These are phyloP conservation scores for Saccopteryx leptura DNA, from an alignment of 2,113 vertebrate species.

Conservation along the genomic window DNA sequence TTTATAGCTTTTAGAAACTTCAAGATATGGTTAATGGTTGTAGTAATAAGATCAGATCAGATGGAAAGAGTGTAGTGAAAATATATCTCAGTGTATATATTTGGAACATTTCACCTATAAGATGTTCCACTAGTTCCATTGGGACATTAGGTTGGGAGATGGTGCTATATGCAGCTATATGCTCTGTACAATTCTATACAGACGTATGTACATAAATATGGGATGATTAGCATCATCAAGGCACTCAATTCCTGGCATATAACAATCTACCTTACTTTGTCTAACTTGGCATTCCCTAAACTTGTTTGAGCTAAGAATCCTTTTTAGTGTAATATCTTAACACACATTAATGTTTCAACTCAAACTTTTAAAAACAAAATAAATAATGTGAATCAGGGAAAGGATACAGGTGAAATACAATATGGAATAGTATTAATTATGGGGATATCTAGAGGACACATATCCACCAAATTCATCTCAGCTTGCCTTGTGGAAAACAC, in stretches of 20 bases:
- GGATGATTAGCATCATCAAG: background rate
- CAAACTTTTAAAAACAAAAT: slow-evolving; percentile 14
- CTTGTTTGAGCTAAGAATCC: background rate
- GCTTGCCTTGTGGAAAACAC: background rate
- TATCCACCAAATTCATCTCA: background rate
- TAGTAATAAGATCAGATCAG: background rate
- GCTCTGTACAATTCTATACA: background rate
- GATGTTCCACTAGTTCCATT: background rate
- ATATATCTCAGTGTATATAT: background rate
- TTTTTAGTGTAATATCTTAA: background rate
- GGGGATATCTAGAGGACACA: background rate
- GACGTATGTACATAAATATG: background rate
- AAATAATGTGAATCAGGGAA: background rate
- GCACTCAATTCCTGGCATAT: background rate
- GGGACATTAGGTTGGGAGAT: background rate
- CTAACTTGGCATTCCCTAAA: slow-evolving; percentile 19
- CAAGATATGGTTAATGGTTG: background rate
- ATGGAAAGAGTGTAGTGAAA: background rate
- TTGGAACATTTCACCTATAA: background rate
- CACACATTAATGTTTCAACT: background rate
- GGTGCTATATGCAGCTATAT: background rate
- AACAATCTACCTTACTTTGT: background rate
- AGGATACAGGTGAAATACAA: background rate
- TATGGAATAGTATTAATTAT: background rate
- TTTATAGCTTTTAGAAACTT: background rate